phyloP scores from a whole-genome alignment of 2,888 invertebrate species.

The Tromatobia lineatoria region DNA sequence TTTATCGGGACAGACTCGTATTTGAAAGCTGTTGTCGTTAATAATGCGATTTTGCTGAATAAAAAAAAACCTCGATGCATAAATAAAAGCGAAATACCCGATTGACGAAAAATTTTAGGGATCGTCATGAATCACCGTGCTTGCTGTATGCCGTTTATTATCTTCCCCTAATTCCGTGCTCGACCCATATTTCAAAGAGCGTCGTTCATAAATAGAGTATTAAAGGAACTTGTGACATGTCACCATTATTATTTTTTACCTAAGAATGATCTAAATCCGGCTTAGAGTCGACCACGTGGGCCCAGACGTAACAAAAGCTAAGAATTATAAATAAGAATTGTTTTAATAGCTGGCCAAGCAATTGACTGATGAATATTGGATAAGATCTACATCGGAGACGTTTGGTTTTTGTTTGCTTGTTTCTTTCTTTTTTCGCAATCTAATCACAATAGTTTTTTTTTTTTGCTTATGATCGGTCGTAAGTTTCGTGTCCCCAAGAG shows the following conservation, averaged over 20 bases:
- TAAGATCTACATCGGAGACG: constrained; percentile 51
- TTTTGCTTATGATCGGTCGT: constrained; percentile 33
- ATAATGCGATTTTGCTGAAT: neutral
- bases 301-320: constrained; percentile 67
- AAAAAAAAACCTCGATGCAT: constrained; percentile 24
- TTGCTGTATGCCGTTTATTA: constrained; percentile 35
- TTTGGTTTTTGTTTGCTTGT: constrained; percentile 14
- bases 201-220: constrained; percentile 40
- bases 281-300: constrained; percentile 59
- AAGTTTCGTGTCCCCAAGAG: constrained; percentile 57
- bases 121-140: constrained; percentile 68
- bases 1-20: neutral
- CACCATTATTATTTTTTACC: constrained; percentile 47
- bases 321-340: constrained; percentile 69
- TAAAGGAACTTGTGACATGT: constrained; percentile 53
- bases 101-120: constrained; percentile 63
- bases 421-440: constrained; percentile 28
- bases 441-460: constrained; percentile 50
- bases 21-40: neutral
- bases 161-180: constrained; percentile 1
- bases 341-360: constrained; percentile 65
- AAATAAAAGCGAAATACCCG: constrained; percentile 51
- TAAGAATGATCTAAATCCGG: constrained; percentile 65
- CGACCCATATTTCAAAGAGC: constrained; percentile 58
- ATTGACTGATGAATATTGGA: constrained; percentile 61